Conservation (phyloP, 1,140 invertebrate genomes). For the Drosophila tropicalis region DNA sequence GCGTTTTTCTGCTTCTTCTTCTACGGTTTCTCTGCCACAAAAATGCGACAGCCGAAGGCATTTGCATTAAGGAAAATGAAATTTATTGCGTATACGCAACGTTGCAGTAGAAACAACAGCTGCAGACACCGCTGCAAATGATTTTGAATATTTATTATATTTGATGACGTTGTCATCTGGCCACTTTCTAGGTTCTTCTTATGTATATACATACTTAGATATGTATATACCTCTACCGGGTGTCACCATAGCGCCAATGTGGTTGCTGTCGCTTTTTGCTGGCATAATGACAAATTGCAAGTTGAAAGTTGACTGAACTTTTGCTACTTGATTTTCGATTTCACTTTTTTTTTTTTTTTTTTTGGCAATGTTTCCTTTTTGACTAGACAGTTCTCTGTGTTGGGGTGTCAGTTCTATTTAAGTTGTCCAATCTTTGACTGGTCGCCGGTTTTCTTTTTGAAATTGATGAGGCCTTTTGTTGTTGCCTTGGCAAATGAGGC, state of each 20-base stretch:
- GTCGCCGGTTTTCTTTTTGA: conserved; percentile 45
- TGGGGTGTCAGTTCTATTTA: conserved; percentile 52
- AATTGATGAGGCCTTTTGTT: conserved; percentile 74
- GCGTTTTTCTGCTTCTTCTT: not conserved
- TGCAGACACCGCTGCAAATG: conserved; percentile 46
- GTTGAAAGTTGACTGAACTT: conserved; percentile 81
- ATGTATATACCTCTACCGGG: conserved; percentile 37
- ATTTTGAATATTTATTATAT: conserved; percentile 68
- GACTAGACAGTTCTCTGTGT: not conserved
- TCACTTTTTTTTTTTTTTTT: conserved; percentile 12
- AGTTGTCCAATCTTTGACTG: conserved; percentile 55
- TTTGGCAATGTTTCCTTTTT: conserved; percentile 26
- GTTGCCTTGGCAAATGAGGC: conserved; percentile 76
- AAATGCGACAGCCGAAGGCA: conserved; percentile 71
- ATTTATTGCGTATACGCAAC: conserved; percentile 75
- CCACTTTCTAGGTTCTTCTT: not conserved
- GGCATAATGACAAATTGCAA: conserved; percentile 79
- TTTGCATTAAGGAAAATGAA: conserved; percentile 69
- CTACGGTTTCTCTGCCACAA: conserved; percentile 42
- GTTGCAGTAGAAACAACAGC: conserved; percentile 50
- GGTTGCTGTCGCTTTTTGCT: conserved; percentile 46
- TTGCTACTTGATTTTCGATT: conserved; percentile 27
- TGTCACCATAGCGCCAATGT: conserved; percentile 41
- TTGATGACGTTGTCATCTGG: conserved; percentile 55
- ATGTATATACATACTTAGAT: conserved; percentile 16